Conservation (phyloP, 2,113 vertebrate species). For the Castor canadensis region DNA sequence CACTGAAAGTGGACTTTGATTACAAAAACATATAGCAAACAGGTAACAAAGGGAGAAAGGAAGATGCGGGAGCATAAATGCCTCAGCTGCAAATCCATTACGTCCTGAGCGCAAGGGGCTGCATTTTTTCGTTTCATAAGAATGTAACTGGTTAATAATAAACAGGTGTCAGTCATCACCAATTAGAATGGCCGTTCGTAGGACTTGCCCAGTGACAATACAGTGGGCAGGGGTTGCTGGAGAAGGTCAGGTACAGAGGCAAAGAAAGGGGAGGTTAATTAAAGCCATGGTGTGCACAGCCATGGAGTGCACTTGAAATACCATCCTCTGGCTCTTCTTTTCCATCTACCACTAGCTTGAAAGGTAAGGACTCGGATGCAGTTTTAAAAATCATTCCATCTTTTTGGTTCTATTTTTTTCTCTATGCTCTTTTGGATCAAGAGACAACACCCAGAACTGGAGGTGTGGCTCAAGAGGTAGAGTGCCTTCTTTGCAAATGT, state of each 20-base stretch:
- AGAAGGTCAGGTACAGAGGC: not conserved
- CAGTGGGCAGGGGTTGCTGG: not conserved
- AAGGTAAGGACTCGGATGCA: not conserved
- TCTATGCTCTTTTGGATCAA: not conserved
- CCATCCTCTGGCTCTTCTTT: not conserved
- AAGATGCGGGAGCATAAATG: not conserved
- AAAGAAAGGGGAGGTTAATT: not conserved
- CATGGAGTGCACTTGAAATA: not conserved
- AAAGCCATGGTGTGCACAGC: not conserved
- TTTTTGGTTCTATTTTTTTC: not conserved
- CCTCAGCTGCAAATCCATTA: not conserved
- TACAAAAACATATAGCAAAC: not conserved
- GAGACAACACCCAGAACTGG: not conserved
- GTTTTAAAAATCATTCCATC: not conserved
- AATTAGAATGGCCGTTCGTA: not conserved
- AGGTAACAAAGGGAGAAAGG: not conserved
- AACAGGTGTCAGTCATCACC: not conserved
- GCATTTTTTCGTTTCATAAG: not conserved
- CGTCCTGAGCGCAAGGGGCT: not conserved
- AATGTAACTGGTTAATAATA: not conserved
- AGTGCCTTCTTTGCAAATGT: no score
- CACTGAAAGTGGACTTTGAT: not conserved
- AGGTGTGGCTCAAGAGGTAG: no score
- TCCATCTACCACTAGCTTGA: not conserved
- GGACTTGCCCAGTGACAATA: fast-evolving